Conservation (phyloP, 2,888 invertebrate species). For the Trissonchulus latispiculum region DNA sequence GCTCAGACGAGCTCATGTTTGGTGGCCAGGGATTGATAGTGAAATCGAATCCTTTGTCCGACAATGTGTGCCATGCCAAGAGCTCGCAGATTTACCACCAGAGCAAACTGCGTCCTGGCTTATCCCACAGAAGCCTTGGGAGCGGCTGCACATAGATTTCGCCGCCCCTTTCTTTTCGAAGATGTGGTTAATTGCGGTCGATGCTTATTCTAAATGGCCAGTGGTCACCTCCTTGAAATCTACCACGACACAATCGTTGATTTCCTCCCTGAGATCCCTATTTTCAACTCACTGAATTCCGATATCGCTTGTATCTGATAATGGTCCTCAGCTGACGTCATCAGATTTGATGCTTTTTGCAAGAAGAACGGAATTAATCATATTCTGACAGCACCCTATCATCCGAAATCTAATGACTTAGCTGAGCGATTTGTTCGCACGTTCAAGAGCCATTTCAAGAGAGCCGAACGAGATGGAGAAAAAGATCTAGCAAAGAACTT, state of each 20-base stretch:
- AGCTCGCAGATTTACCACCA: neutral
- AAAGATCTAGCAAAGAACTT: too few species aligned
- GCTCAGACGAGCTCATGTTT: neutral
- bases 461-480: too few species aligned
- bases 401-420: neutral
- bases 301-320: too few species aligned
- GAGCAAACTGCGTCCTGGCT: neutral
- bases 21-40: neutral
- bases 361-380: too few species aligned
- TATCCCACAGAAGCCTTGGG: conserved; percentile 10
- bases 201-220: conserved; percentile 5
- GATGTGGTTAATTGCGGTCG: neutral
- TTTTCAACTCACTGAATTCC: too few species aligned
- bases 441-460: neutral
- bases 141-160: neutral
- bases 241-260: neutral
- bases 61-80: neutral
- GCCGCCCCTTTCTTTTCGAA: neutral
- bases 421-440: conserved; percentile 5
- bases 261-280: too few species aligned
- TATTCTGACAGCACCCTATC: neutral
- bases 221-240: neutral
- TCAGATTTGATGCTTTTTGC: too few species aligned
- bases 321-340: too few species aligned
- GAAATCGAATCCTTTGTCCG: neutral